Base-by-base conservation (phyloP, 1,140 invertebrate genomes). In the Polypedilum pembai region DNA sequence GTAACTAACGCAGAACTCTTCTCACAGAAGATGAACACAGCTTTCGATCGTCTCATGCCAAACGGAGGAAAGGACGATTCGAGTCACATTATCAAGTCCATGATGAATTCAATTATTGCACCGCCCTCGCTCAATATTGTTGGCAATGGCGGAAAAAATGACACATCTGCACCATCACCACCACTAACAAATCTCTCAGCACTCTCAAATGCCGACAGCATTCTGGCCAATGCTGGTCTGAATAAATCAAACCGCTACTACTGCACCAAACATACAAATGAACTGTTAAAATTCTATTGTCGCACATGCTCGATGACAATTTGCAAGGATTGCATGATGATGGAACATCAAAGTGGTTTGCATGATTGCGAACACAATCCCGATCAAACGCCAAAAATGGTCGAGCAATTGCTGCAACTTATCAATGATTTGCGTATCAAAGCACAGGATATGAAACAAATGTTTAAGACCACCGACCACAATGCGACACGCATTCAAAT, bases 311-410 rank as follows among this genome's bases (percentile, higher is more conserved):
- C 90, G 72, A 86, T 92, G 33, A 90, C 94, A 1, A 91, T 96
- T 18, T 98, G 96, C 85, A 95, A 95, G 79, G 95, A 98, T 80
- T 98, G 96, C 83, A 92, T 94, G 0, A 83, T 91, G 4, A 84
- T 91, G 73, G 95, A 98, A 77, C 96, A 98, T 82, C 90, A 92
- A 0, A 88, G 89, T 63, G 89, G 91, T 2, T 78, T 92, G 24
- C 95, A 98, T 80, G 94, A 97, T 75, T 93, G 90, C 78, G 93
- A 94, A 78, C 88, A 91, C 79, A 85, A 95, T 21, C 87, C 86
- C 56, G 93, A 95, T 69, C 89, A 89, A 8, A 91, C 90, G 12
- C 88, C 90, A 17, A 91, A 94, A 80, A 92, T 96, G 80, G 82
- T 96, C 40, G 94, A 96, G 79, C 84, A 89, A 12, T 88, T 96